phyloP scores from a whole-genome alignment of 2,797 vertebrate species.

The Cuculus canorus region DNA sequence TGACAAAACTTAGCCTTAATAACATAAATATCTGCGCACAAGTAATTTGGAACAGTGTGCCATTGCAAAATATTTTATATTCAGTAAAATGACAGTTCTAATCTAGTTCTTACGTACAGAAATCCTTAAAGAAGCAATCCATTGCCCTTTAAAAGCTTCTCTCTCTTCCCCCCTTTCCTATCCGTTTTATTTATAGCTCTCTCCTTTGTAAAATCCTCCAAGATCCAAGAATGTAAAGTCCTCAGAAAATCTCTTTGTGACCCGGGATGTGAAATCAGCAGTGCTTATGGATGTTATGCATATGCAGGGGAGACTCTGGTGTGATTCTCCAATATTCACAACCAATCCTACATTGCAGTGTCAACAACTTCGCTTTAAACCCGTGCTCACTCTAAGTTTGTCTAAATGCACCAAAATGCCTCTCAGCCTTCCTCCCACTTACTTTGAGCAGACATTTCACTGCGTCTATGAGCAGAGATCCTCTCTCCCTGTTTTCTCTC shows the following conservation, averaged over 20 bases:
- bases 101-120: background rate
- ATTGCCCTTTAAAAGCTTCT: background rate
- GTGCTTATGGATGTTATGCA: background rate
- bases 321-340: background rate
- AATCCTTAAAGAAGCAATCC: conserved; percentile 11
- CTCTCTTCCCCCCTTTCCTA: background rate
- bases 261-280: background rate
- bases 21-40: background rate
- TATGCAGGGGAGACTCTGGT: background rate
- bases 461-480: background rate
- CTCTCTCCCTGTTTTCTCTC: background rate
- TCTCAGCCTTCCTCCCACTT: background rate
- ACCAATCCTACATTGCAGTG: background rate
- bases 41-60: background rate
- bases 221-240: background rate
- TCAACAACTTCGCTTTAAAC: background rate
- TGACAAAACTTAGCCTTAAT: conserved; percentile 19
- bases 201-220: conserved; percentile 12
- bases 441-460: background rate
- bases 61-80: conserved; percentile 33
- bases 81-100: background rate
- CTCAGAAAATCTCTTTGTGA: background rate
- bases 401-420: background rate
- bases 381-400: background rate
- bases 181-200: conserved; percentile 44